phyloP scores from a whole-genome alignment of 2,888 invertebrate genomes.

The Melanotus villosus region DNA sequence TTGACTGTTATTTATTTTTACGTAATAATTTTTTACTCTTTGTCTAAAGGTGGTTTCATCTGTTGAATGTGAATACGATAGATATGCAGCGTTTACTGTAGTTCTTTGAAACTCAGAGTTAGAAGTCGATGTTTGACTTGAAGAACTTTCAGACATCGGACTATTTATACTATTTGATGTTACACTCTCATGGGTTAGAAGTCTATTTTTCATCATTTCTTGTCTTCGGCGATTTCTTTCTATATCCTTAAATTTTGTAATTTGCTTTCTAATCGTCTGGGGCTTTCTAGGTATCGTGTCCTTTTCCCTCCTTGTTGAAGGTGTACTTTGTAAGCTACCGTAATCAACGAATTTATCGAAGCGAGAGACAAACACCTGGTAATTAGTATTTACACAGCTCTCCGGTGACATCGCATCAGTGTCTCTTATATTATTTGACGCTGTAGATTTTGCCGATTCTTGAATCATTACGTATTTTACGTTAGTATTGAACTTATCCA shows the following conservation, averaged over 20 bases:
- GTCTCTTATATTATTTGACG: neutral
- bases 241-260: slow-evolving; percentile 2
- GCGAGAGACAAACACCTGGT: slow-evolving; percentile 18
- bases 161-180: neutral
- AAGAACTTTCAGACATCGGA: neutral
- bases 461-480: slow-evolving; percentile 38
- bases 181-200: neutral
- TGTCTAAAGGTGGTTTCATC: neutral
- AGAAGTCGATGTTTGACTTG: neutral
- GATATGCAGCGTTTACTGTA: no score
- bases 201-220: neutral
- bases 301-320: neutral
- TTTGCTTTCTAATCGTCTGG: neutral
- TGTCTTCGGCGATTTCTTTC: slow-evolving; percentile 20
- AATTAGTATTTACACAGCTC: slow-evolving; percentile 37
- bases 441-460: slow-evolving; percentile 25
- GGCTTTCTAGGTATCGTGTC: neutral
- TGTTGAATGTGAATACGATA: neutral
- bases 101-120: no score
- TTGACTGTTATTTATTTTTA: slow-evolving; percentile 5
- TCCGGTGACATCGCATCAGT: neutral
- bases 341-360: slow-evolving; percentile 23
- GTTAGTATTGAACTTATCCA: neutral
- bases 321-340: neutral
- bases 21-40: slow-evolving; percentile 24